Evolutionary conservation across 2,113 vertebrate genomes (phyloP), one percentile per base, ranked within the genome.

Genomic region (Casuarius casuarius): DNA sequence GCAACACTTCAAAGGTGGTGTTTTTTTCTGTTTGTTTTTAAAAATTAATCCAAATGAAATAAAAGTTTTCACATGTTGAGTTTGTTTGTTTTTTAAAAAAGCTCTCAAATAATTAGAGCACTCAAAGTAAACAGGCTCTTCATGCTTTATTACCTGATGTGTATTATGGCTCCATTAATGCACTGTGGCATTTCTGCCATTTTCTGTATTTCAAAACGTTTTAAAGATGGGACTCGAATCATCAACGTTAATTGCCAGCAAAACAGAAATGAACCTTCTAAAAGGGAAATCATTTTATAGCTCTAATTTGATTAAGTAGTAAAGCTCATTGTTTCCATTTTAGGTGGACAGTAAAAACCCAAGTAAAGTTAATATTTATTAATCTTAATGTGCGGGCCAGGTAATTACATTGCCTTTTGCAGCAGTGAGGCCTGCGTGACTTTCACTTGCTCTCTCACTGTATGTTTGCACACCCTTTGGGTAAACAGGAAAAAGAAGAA

Each of bases 241-340:
- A 98, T 98, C 97, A 97, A 31, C 87, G 82, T 96, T 98, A 98
- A 98, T 98, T 98, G 97, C 97, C 95, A 97, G 92, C 94, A 94
- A 98, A 97, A 97, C 97, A 98, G 94, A 97, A 97, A 96, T 40
- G 91, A 98, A 97, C 94, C 96, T 96, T 95, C 93, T 97, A 97
- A 98, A 98, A 98, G 95, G 92, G 92, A 97, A 98, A 98, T 97
- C 12, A 97, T 97, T 98, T 98, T 97, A 95, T 94, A 92, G 87
- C 84, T 93, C 72, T 98, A 98, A 98, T 98, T 94, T 97, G 96
- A 98, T 98, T 98, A 98, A 97, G 97, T 96, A 95, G 94, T 92
- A 96, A 97, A 95, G 77, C 79, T 97, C 58, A 92, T 95, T 97
- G 97, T 97, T 97, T 96, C 95, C 97, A 95, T 98, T 96, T 98